Evolutionary conservation across 2,113 vertebrate species (phyloP).

Genomic region (Anoura caudifer): DNA sequence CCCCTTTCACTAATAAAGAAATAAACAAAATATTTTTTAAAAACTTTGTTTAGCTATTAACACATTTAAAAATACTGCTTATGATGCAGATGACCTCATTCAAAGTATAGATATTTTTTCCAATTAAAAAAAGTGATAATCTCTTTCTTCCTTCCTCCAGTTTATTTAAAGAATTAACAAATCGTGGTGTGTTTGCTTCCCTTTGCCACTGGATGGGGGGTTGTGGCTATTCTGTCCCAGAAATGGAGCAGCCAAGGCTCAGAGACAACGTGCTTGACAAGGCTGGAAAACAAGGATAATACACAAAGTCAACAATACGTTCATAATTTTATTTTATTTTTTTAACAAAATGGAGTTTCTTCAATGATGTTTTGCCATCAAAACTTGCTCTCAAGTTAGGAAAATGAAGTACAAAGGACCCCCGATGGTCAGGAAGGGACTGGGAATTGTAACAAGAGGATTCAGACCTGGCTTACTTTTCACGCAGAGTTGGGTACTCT

Average conservation of each 20-base stretch:
- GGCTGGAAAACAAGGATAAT: background rate
- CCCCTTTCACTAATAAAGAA: no score
- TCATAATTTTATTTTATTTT: background rate
- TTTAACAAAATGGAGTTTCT: background rate
- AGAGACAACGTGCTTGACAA: background rate
- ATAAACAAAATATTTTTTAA: background rate
- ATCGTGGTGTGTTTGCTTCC: background rate
- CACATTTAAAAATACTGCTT: background rate
- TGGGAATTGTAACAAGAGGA: background rate
- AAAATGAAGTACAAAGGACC: background rate
- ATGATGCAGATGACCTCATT: background rate
- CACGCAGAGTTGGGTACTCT: accelerated
- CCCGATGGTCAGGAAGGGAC: background rate
- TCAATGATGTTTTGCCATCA: background rate
- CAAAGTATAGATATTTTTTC: background rate
- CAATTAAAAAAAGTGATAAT: background rate
- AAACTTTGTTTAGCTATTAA: background rate
- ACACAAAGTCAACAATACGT: background rate
- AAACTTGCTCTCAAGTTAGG: background rate
- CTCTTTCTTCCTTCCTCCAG: background rate
- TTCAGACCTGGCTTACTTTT: background rate
- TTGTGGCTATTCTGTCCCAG: background rate
- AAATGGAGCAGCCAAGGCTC: background rate
- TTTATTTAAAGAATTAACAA: background rate
- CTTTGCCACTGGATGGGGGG: background rate